These are phyloP conservation scores for Aythya fuligula DNA, from an alignment of 2,797 vertebrate genomes.

Conservation along the genomic window DNA sequence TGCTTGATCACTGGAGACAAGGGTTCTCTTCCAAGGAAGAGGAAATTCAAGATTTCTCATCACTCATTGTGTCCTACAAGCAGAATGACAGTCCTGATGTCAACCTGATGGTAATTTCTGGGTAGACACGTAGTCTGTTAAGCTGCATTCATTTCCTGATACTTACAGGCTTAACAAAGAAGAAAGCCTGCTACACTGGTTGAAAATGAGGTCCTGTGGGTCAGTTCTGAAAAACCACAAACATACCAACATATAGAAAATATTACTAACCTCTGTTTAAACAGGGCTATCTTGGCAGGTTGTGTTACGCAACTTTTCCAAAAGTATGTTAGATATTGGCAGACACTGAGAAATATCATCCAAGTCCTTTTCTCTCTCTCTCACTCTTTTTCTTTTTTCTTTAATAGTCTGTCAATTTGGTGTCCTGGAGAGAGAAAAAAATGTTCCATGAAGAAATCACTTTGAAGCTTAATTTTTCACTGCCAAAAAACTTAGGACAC, in stretches of 20 bases:
- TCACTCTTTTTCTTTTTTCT: conserved; percentile 6
- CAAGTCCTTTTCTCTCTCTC: conserved; percentile 50
- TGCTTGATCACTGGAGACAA: not conserved
- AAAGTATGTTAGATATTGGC: conserved; percentile 63
- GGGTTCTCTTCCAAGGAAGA: not conserved
- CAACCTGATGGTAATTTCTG: not conserved
- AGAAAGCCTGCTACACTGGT: not conserved
- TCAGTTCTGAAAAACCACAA: conserved; percentile 43
- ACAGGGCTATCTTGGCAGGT: conserved; percentile 25
- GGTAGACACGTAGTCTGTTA: not conserved
- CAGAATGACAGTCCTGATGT: not conserved
- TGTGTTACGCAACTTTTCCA: conserved; percentile 63
- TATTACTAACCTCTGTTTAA: conserved; percentile 50
- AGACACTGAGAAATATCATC: conserved; percentile 46
- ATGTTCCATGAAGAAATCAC: conserved; percentile 74
- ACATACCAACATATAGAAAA: conserved; percentile 19
- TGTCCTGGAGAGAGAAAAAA: conserved; percentile 67
- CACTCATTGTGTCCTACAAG: not conserved
- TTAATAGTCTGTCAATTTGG: conserved; percentile 57
- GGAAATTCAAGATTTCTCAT: not conserved
- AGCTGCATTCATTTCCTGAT: not conserved
- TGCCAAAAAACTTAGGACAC: conserved; percentile 68
- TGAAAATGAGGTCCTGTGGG: not conserved
- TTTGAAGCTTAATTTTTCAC: conserved; percentile 71
- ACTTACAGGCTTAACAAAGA: not conserved